A percentile compares a stretch with the other conserved stretches of the same genome.
Evolutionary conservation across 2,888 invertebrate species (phyloP).

Genomic region (Dynastes hyllus): DNA sequence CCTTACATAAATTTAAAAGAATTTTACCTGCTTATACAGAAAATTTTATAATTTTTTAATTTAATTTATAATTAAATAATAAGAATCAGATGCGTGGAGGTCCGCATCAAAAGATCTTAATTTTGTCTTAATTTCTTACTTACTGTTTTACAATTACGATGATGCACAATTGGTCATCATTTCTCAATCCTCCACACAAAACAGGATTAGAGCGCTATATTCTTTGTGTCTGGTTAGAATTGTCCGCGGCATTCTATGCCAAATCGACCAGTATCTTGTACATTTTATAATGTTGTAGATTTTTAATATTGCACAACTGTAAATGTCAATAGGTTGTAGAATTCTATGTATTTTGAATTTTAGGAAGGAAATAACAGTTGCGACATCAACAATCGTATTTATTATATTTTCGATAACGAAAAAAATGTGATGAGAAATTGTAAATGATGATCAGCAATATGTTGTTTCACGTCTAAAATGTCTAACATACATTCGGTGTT

Average conservation of each 20-base stretch:
- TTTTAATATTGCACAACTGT: slow-evolving; percentile 53
- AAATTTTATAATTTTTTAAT: too few relatives aligned
- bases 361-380: slow-evolving; percentile 52
- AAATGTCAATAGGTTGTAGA: slow-evolving; percentile 58
- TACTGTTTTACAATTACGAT: too few relatives aligned
- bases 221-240: slow-evolving; percentile 36
- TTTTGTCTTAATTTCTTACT: too few relatives aligned
- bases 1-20: too few relatives aligned
- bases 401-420: slow-evolving; percentile 20
- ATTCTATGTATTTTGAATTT: slow-evolving; percentile 53
- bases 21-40: too few relatives aligned
- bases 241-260: slow-evolving; percentile 33
- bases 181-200: neutral
- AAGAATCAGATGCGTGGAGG: too few relatives aligned
- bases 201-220: neutral
- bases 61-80: too few relatives aligned
- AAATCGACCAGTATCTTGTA: slow-evolving; percentile 67
- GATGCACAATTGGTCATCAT: too few relatives aligned
- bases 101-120: too few relatives aligned
- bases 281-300: slow-evolving; percentile 67
- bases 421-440: slow-evolving; percentile 39
- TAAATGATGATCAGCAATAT: slow-evolving; percentile 19
- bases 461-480: slow-evolving; percentile 57
- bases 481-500: slow-evolving; percentile 59
- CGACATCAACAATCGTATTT: slow-evolving; percentile 25